Conservation (phyloP, 2,113 vertebrate genomes). For the Illadopsis cleaveri region DNA sequence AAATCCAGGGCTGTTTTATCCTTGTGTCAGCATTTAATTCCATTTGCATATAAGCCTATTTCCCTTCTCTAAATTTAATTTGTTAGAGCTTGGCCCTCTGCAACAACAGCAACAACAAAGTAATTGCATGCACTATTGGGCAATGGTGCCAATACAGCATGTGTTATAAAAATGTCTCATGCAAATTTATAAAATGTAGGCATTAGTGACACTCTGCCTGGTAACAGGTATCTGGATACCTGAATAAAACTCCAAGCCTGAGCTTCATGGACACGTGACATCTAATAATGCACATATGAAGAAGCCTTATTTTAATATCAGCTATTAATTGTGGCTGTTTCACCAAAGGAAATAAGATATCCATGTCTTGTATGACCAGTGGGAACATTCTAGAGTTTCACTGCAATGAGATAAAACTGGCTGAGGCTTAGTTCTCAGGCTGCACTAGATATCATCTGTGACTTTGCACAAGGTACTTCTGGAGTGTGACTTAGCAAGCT, state of each 20-base stretch:
- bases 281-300: constrained; percentile 18
- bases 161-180: constrained; percentile 57
- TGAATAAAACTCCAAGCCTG: background rate
- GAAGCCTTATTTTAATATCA: background rate
- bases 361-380: background rate
- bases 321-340: background rate
- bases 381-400: background rate
- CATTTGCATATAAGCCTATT: constrained; percentile 78
- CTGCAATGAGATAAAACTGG: background rate
- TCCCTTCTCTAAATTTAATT: constrained; percentile 75
- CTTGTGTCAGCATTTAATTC: constrained; percentile 75
- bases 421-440: background rate
- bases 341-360: background rate
- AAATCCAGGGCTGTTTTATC: constrained; percentile 74
- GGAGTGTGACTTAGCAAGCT: background rate
- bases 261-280: background rate
- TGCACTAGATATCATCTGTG: background rate
- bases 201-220: constrained; percentile 58
- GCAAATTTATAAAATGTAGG: constrained; percentile 64
- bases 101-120: constrained; percentile 59
- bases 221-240: constrained; percentile 36
- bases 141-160: constrained; percentile 62
- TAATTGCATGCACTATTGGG: constrained; percentile 64
- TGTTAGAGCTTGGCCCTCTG: constrained; percentile 67
- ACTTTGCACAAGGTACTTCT: background rate